phyloP scores from a whole-genome alignment of 2,113 vertebrate species.

The Sula dactylatra region DNA sequence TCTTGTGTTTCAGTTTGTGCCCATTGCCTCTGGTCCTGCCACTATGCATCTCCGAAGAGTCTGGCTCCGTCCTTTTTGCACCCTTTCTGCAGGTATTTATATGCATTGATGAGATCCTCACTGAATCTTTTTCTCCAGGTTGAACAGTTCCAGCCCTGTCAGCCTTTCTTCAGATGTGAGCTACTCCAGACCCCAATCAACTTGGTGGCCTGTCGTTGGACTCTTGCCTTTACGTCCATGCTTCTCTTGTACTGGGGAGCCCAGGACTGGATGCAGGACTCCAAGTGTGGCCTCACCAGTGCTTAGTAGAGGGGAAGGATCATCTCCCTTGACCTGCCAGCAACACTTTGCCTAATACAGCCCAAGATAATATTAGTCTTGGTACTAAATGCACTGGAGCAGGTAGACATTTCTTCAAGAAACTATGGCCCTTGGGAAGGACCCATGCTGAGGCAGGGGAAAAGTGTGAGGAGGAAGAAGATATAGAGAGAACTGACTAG shows the following conservation, averaged over 20 bases:
- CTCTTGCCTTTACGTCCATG: background rate
- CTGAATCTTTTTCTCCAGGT: background rate
- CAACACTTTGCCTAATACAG: background rate
- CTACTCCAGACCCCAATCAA: background rate
- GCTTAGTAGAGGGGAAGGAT: background rate
- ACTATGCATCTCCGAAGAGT: background rate
- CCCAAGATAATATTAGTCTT: background rate
- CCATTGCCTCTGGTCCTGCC: background rate
- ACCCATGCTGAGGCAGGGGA: background rate
- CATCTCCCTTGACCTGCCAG: background rate
- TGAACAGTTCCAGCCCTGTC: rapidly evolving
- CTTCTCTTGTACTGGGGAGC: background rate
- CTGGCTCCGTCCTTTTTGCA: background rate
- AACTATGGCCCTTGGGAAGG: background rate
- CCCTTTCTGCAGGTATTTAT: background rate
- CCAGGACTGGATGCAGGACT: background rate
- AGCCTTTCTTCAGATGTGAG: background rate
- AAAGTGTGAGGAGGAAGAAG: background rate
- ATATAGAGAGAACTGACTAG: background rate
- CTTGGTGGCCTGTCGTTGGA: background rate
- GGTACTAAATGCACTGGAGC: background rate
- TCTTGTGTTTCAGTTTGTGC: background rate
- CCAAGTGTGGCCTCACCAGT: background rate
- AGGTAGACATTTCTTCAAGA: background rate
- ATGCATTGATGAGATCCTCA: background rate